Conservation (phyloP, 2,113 vertebrate species). For the Caranx melampygus region DNA sequence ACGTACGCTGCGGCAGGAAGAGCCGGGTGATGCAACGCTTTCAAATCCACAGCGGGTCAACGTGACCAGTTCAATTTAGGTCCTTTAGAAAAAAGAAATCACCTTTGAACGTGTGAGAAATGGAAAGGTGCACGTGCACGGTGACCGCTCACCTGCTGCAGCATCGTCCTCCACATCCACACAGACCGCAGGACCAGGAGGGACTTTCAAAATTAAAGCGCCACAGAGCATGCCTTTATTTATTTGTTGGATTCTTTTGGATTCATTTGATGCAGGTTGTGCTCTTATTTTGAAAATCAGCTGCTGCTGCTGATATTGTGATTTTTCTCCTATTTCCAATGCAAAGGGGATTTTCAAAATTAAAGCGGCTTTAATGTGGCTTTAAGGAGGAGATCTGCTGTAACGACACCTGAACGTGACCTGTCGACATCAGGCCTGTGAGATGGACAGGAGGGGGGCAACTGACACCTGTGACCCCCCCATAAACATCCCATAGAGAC, state of each 20-base stretch:
- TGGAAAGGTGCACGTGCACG: background rate
- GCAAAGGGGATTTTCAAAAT: too few species aligned
- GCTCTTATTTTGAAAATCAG: background rate
- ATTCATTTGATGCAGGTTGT: background rate
- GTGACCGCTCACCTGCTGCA: background rate
- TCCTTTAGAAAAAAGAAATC: constrained; percentile 1
- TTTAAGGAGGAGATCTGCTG: too few species aligned
- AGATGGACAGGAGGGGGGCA: too few species aligned
- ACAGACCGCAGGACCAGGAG: background rate
- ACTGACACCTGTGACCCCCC: too few species aligned
- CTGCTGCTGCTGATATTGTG: background rate
- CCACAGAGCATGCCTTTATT: background rate
- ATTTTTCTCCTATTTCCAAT: too few species aligned
- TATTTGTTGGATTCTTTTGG: background rate
- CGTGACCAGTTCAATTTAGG: constrained; percentile 20
- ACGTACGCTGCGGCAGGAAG: constrained; percentile 1
- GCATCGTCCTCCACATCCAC: background rate
- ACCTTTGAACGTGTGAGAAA: constrained; percentile 30
- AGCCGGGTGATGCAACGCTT: constrained; percentile 22
- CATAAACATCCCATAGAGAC: too few species aligned
- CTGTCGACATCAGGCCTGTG: too few species aligned
- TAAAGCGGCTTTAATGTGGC: too few species aligned
- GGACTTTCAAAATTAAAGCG: constrained; percentile 8
- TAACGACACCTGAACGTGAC: too few species aligned
- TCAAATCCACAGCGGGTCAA: constrained; percentile 25